Percentiles rank a stretch among this genome's conserved stretches.
phyloP scores from a whole-genome alignment of 2,888 invertebrate species.

The Matsumyia berberina region DNA sequence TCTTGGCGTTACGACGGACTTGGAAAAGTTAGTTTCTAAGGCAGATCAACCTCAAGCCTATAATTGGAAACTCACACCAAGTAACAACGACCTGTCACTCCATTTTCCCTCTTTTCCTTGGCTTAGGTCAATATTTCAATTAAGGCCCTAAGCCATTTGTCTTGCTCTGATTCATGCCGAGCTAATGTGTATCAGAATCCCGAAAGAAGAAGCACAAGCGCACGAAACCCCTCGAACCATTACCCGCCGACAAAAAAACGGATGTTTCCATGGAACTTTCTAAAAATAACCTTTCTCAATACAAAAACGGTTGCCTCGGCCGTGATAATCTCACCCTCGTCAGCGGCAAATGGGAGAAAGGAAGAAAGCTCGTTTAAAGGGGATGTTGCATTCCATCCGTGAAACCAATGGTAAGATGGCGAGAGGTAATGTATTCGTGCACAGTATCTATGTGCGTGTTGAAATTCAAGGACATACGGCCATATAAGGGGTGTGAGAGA shows the following conservation, averaged over 20 bases:
- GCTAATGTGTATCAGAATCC: constrained; percentile 49
- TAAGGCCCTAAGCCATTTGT: constrained; percentile 50
- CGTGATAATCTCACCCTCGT: constrained; percentile 42
- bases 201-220: constrained; percentile 44
- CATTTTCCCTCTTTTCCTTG: not conserved
- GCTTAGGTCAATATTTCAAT: constrained; percentile 51
- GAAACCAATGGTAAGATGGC: constrained; percentile 16
- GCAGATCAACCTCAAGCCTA: no score
- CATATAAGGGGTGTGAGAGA: constrained; percentile 19
- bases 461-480: constrained; percentile 57
- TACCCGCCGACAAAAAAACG: constrained; percentile 15
- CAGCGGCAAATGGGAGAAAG: constrained; percentile 9
- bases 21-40: no score
- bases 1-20: no score
- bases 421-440: constrained; percentile 34
- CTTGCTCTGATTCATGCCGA: constrained; percentile 64
- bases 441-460: constrained; percentile 30
- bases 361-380: constrained; percentile 58
- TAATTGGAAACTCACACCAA: no score
- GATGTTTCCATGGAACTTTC: constrained; percentile 51
- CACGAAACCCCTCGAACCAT: constrained; percentile 43
- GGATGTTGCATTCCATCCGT: constrained; percentile 59
- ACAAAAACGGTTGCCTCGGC: constrained; percentile 67
- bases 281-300: constrained; percentile 76
- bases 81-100: constrained; percentile 2